phyloP scores from a whole-genome alignment of 2,113 vertebrate genomes.

The Sylvicapra grimmia region DNA sequence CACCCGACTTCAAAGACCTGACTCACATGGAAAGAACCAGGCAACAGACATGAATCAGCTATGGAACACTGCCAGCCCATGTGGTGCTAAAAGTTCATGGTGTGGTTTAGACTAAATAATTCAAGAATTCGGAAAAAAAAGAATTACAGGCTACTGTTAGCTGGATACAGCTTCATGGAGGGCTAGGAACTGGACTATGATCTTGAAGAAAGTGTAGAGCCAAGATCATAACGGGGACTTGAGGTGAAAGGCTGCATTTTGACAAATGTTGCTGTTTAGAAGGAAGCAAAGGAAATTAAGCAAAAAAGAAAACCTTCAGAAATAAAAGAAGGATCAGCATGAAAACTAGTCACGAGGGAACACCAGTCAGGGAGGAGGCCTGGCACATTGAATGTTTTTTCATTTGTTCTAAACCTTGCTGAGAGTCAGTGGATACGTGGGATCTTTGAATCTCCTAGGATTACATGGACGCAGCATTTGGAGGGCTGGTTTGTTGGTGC shows the following conservation, averaged over 20 bases:
- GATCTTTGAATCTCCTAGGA: neutral
- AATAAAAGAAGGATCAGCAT: neutral
- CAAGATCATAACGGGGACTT: neutral
- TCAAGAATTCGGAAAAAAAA: neutral
- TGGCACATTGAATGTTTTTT: neutral
- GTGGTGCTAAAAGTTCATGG: neutral
- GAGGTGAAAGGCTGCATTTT: neutral
- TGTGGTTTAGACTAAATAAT: neutral
- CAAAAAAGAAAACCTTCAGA: neutral
- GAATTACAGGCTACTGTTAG: neutral
- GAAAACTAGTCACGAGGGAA: neutral
- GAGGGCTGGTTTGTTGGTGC: neutral
- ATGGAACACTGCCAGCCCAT: neutral
- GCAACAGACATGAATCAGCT: accelerated
- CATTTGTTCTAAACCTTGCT: neutral
- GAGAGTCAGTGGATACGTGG: neutral
- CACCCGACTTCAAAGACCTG: neutral
- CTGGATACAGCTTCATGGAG: neutral
- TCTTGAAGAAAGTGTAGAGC: neutral
- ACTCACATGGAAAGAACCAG: neutral
- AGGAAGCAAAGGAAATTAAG: neutral
- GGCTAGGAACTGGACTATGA: neutral
- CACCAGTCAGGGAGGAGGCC: neutral
- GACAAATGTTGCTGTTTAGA: neutral
- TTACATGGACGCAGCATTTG: neutral